Evolutionary conservation across 2,113 vertebrate species (phyloP).

Genomic region (Lycaon pictus): DNA sequence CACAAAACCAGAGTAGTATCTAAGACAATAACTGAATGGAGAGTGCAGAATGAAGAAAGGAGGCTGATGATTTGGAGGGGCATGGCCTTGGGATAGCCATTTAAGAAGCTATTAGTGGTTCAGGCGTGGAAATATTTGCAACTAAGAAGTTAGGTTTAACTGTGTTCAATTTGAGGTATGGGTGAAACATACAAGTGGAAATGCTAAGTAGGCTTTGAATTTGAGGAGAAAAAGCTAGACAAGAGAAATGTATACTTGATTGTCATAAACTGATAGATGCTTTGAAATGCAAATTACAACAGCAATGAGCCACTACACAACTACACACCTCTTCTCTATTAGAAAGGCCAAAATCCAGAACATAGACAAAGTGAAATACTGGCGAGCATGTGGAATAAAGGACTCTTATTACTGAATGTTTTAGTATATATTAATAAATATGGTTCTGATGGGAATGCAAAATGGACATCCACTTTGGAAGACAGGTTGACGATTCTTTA

Average conservation of each 20-base stretch:
- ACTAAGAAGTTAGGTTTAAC: background rate
- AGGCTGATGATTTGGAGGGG: fast-evolving
- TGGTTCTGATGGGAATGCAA: background rate
- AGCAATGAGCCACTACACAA: background rate
- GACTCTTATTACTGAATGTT: background rate
- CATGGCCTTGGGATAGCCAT: background rate
- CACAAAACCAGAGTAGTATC: background rate
- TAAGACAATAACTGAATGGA: background rate
- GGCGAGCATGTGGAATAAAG: background rate
- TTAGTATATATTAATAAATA: background rate
- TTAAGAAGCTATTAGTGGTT: background rate
- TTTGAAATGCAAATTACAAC: background rate
- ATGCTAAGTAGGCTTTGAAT: background rate
- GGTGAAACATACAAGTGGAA: background rate
- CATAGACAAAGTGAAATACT: background rate
- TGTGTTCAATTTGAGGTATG: background rate
- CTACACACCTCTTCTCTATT: background rate
- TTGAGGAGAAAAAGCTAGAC: background rate
- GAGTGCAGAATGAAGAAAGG: background rate
- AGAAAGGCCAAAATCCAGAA: background rate
- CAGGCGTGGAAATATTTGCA: background rate
- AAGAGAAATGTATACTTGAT: background rate
- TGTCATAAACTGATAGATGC: background rate
- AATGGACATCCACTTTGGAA: background rate
- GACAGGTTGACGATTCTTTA: background rate